Base-by-base conservation (phyloP, 2,797 vertebrate species). In the Dendrocincla tyrannina region DNA sequence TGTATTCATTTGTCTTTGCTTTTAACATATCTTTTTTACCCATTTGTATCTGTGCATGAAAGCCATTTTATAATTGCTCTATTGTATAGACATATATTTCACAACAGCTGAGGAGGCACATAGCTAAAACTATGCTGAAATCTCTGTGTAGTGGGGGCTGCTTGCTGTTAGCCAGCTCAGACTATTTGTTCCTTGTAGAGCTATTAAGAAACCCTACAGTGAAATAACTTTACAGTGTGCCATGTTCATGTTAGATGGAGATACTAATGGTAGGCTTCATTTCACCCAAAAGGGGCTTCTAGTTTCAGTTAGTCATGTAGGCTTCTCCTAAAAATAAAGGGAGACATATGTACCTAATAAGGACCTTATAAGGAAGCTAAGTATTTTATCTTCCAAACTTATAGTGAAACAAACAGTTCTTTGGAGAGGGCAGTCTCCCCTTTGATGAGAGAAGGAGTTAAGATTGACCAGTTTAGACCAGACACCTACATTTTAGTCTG, bases 1-100 rank as follows among this genome's bases (percentile, higher is more conserved):
- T 93, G 72, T 41, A 67, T 70, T 82, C 60, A 76, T 85, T 94
- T 87, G 46, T 67, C 70, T 90, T 81, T 85, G 42, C 33, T 93
- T 95, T 83, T 75, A 68, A 55, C 69, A 55, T 84, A 66, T 77
- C 46, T 70, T 91, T 76, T 81, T 81, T 66, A 69, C 63, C 84
- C 83, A 46, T 89, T 89, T 87, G 49, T 79, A 60, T 46, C 50
- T 53, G 68, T n/a, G 10, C 73, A 83, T 49, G 74, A 91, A 89
- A 77, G 16, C 8, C 28, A 42, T 82, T 87, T 83, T 70, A 62
- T 74, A 86, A 75, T 78, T 70, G 44, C 35, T 79, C 22, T 41
- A 35, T 47, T 56, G 8, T 70, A 67, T 27, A 77, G 50, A 17
- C 30, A 46, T 69, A 33, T 68, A 78, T 86, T 94, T 83, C 78